Percentiles rank a stretch among this genome's conserved stretches.
Conservation (phyloP, 35 echinoderm and acorn worm species). For the Ophiothrix spiculata region DNA sequence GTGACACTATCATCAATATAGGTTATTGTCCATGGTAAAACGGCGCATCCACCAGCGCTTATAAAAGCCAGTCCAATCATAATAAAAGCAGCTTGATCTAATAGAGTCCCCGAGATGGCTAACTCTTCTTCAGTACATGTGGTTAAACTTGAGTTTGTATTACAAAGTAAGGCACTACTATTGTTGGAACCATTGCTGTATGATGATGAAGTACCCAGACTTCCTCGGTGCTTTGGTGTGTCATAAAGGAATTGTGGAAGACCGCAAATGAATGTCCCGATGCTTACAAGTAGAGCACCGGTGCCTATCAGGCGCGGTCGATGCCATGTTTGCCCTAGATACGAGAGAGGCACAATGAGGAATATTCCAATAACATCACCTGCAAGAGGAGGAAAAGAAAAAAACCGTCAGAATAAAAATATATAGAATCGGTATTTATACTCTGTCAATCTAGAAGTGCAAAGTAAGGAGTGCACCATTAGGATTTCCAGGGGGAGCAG, state of each 20-base stretch:
- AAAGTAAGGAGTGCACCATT: too few species aligned
- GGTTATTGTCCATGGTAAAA: not conserved
- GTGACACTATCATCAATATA: not conserved
- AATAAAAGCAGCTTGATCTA: not conserved
- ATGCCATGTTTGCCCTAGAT: not conserved
- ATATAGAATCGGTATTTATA: too few species aligned
- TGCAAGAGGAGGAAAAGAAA: not conserved
- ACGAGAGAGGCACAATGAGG: not conserved
- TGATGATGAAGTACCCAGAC: not conserved
- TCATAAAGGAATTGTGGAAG: not conserved
- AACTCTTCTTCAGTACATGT: constrained; percentile 1
- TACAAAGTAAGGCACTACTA: not conserved
- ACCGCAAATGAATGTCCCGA: not conserved
- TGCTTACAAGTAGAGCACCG: not conserved
- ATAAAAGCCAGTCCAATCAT: not conserved
- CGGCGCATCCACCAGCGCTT: not conserved
- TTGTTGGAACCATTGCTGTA: not conserved
- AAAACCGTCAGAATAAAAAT: too few species aligned
- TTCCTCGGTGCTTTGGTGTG: not conserved
- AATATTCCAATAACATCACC: not conserved
- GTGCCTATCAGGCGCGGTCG: not conserved
- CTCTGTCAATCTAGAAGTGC: too few species aligned
- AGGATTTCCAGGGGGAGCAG: too few species aligned
- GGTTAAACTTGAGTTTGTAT: not conserved
- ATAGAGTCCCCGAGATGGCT: not conserved